Conservation (phyloP, 2,888 invertebrate species). For the Tiliacea citrago region DNA sequence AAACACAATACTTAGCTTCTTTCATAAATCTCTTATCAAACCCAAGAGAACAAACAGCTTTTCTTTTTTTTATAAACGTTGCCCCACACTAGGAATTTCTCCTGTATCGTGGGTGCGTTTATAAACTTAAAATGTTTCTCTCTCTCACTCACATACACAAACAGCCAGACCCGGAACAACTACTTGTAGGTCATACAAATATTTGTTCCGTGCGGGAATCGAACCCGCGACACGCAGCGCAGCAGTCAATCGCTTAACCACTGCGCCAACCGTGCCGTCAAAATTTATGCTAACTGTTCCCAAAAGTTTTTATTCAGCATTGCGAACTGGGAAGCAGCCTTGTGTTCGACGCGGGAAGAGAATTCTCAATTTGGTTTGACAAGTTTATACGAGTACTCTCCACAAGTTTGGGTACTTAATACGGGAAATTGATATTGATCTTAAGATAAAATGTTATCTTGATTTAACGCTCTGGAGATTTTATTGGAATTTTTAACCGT, state of each 20-base stretch:
- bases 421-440: conserved; percentile 47
- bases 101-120: too few relatives aligned
- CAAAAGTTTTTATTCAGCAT: not conserved
- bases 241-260: too few relatives aligned
- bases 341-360: conserved; percentile 24
- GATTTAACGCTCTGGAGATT: conserved; percentile 10
- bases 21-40: not conserved
- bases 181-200: too few relatives aligned
- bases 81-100: too few relatives aligned
- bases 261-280: too few relatives aligned
- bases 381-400: conserved; percentile 39
- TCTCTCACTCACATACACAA: too few relatives aligned
- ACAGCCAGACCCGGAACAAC: too few relatives aligned
- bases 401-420: conserved; percentile 31
- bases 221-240: too few relatives aligned
- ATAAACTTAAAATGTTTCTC: too few relatives aligned
- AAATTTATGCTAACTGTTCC: too few relatives aligned
- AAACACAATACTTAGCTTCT: not conserved
- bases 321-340: conserved; percentile 1
- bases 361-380: conserved; percentile 42
- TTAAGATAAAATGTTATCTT: conserved; percentile 27
- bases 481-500: conserved; percentile 6
- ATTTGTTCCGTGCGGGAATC: too few relatives aligned
- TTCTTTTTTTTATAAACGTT: too few relatives aligned
- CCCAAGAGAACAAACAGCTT: not conserved